Evolutionary conservation across 2,113 vertebrate genomes (phyloP).

Genomic region (Dromas ardeola): DNA sequence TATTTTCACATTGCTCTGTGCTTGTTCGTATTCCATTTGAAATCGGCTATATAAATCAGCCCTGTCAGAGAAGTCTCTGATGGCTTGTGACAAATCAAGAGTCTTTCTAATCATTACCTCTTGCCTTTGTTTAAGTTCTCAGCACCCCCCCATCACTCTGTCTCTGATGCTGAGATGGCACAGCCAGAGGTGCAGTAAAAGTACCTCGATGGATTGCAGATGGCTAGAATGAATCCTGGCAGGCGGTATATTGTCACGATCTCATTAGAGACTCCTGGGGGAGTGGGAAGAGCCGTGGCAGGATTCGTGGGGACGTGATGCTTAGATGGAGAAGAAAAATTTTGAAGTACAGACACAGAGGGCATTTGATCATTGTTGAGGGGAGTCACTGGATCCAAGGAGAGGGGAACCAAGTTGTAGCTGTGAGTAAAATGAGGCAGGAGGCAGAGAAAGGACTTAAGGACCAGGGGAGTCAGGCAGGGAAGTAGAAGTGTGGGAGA

Average conservation of each 20-base stretch:
- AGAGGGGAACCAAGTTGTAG: background rate
- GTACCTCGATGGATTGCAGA: constrained; percentile 63
- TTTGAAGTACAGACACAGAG: background rate
- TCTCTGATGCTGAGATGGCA: constrained; percentile 54
- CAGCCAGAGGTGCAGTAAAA: constrained; percentile 68
- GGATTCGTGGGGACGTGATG: background rate
- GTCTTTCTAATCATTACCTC: constrained; percentile 61
- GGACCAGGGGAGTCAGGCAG: background rate
- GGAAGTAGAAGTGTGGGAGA: background rate
- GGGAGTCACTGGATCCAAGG: background rate
- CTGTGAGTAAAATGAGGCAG: background rate
- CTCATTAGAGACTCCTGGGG: constrained; percentile 8
- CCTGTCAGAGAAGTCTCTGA: constrained; percentile 30
- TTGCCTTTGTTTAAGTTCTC: constrained; percentile 61
- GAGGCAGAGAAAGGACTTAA: background rate
- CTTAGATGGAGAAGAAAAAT: background rate
- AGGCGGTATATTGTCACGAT: constrained; percentile 20
- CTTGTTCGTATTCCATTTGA: background rate
- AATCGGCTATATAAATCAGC: constrained; percentile 30
- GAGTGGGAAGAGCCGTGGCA: background rate
- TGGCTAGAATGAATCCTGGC: constrained; percentile 41
- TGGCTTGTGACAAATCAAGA: constrained; percentile 57
- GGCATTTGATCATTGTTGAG: background rate
- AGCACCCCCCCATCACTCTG: background rate
- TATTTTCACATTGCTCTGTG: constrained; percentile 41